phyloP scores from a whole-genome alignment of 92 coral and sea anemone species.

The Paragorgia papillata region DNA sequence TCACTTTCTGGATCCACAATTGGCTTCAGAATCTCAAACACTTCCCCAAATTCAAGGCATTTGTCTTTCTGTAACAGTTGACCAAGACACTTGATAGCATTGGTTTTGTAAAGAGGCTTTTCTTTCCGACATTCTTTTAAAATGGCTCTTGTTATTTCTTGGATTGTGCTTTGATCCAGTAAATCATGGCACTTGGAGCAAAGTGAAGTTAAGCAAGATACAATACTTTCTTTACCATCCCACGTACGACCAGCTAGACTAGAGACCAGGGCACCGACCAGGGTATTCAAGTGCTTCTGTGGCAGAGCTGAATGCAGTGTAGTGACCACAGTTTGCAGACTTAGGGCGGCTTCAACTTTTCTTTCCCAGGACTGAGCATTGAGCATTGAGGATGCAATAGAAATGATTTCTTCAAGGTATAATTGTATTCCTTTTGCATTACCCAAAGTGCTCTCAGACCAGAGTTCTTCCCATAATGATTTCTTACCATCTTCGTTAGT shows the following conservation, averaged over 20 bases:
- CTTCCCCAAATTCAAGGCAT: constrained; percentile 69
- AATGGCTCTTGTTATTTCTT: constrained; percentile 50
- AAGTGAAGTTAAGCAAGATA: neutral
- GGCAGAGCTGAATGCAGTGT: constrained; percentile 75
- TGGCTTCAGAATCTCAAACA: constrained; percentile 79
- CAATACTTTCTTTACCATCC: constrained; percentile 82
- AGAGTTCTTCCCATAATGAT: constrained; percentile 91
- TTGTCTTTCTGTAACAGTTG: constrained; percentile 77
- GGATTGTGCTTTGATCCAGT: constrained; percentile 4
- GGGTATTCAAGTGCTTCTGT: constrained; percentile 70
- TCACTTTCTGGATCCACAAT: constrained; percentile 76
- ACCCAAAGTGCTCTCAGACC: constrained; percentile 98
- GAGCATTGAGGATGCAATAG: constrained; percentile 80
- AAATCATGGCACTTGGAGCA: neutral
- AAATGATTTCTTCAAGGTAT: constrained; percentile 76
- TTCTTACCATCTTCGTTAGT: constrained; percentile 62
- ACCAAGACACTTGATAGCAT: constrained; percentile 80
- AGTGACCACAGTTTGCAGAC: constrained; percentile 72
- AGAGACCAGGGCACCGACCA: constrained; percentile 73
- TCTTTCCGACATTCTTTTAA: constrained; percentile 83
- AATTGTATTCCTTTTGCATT: constrained; percentile 89
- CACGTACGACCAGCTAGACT: constrained; percentile 95
- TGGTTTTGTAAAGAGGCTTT: constrained; percentile 73
- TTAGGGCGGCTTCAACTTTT: constrained; percentile 81
- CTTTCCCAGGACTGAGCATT: constrained; percentile 85